Base-by-base conservation (phyloP, 2,888 invertebrate species). In the Calameuta filiformis region DNA sequence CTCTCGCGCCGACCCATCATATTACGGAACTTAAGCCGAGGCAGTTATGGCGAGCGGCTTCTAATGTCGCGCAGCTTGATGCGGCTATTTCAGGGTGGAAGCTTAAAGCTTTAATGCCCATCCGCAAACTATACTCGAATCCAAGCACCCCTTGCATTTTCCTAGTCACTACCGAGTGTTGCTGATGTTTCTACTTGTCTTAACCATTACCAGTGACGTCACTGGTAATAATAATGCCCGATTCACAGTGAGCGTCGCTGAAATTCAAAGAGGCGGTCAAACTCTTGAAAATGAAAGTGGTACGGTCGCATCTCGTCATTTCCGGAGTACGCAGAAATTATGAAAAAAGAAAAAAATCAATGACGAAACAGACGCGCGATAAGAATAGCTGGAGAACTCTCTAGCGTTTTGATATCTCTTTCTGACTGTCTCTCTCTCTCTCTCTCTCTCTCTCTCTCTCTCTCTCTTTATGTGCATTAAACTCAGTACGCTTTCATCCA, bases 51-150 rank as follows among this genome's bases (percentile, higher is more conserved):
- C 2, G 56, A 77, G 40, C 33, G 73, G 76, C 75, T 75, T 77
- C 75, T 75, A 78, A 74, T 75, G 68, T 79, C 77, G 79, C 75
- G 77, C 77, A 76, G 73, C 56, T 56, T 56, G 56, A 56, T 23
- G 56, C 2, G 23, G 23, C 56, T 56, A 23, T 56, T 23, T 15
- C 4, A 15, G 23, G 23, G 15, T 40, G 69, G 40, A 79, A 73
- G 69, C 79, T 75, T 68, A 73, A 68, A 75, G 77, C 78, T 78
- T 81, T 79, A 81, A 77, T 79, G 77, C 75, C 77, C 73, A 76
- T 77, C 37, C 56, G 4, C 56, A 23, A 23, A 23, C 56, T 9
- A 56, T 0, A 56, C 56, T 56, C 56, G 23, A 23, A 23, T 23
- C 2, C 56, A 2, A 56, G 40, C 23, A 40, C 40, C 40, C 40